These are phyloP conservation scores for Thera obeliscata DNA, from an alignment of 2,888 invertebrate genomes.

Conservation along the genomic window DNA sequence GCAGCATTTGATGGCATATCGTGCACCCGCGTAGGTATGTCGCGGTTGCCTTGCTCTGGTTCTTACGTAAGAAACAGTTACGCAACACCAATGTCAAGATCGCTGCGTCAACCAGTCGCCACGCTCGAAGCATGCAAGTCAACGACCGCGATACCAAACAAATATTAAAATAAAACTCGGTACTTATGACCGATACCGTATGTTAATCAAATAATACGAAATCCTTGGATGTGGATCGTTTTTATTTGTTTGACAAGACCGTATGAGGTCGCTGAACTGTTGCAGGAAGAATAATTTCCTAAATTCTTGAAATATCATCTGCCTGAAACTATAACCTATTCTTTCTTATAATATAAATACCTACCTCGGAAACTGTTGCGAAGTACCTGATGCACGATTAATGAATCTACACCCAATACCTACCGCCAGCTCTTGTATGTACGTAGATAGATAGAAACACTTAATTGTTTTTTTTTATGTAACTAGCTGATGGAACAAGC, in stretches of 20 bases:
- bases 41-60: conserved; percentile 19
- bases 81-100: conserved; percentile 78
- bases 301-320: background rate
- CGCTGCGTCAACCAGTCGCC: conserved; percentile 53
- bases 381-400: no score
- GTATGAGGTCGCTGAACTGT: conserved; percentile 26
- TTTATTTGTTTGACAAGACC: conserved; percentile 29
- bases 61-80: conserved; percentile 63
- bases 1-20: conserved; percentile 2
- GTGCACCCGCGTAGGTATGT: conserved; percentile 4
- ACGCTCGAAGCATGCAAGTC: conserved; percentile 50
- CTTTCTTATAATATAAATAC: background rate
- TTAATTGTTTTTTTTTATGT: no score
- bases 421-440: no score
- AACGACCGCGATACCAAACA: conserved; percentile 66
- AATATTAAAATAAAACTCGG: conserved; percentile 43
- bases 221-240: conserved; percentile 25
- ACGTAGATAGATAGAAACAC: no score
- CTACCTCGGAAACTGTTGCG: no score
- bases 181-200: conserved; percentile 31
- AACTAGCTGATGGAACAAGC: no score
- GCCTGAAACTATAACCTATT: background rate
- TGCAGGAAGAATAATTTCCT: background rate
- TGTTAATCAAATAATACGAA: conserved; percentile 29
- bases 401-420: no score